These are phyloP conservation scores for Osmerus mordax DNA, from an alignment of 2,113 vertebrate species.

Conservation along the genomic window DNA sequence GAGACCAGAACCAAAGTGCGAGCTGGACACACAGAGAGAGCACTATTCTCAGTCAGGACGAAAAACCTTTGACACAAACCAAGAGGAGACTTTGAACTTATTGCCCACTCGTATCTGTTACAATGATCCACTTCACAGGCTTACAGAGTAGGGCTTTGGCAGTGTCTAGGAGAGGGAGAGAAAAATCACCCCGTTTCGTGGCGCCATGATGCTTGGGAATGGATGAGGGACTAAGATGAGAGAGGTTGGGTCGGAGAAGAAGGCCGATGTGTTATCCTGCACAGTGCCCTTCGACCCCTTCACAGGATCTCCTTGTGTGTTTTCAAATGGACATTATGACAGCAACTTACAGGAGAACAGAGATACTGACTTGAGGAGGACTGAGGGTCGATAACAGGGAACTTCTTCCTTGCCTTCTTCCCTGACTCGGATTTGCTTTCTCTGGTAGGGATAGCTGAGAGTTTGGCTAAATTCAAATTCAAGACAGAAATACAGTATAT, in stretches of 20 bases:
- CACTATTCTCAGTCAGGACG: conserved; percentile 20
- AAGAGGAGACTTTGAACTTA: conserved; percentile 13
- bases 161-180: conserved; percentile 2
- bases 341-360: no score
- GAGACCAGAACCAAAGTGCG: neutral
- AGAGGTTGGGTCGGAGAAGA: neutral
- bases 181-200: conserved; percentile 2
- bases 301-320: neutral
- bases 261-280: neutral
- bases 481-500: conserved; percentile 39
- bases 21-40: conserved; percentile 8
- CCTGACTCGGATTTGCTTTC: no score
- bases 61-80: neutral
- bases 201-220: conserved; percentile 2
- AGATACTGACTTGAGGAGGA: no score
- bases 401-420: no score
- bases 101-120: conserved; percentile 22
- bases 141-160: conserved; percentile 1
- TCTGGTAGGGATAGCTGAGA: no score
- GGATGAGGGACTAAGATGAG: neutral
- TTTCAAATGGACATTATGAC: neutral
- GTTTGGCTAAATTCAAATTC: neutral
- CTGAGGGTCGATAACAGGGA: no score
- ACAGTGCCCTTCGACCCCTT: neutral
- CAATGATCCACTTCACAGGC: conserved; percentile 9